phyloP scores from a whole-genome alignment of 1,140 invertebrate genomes.

The Trypoxylus dichotomus region DNA sequence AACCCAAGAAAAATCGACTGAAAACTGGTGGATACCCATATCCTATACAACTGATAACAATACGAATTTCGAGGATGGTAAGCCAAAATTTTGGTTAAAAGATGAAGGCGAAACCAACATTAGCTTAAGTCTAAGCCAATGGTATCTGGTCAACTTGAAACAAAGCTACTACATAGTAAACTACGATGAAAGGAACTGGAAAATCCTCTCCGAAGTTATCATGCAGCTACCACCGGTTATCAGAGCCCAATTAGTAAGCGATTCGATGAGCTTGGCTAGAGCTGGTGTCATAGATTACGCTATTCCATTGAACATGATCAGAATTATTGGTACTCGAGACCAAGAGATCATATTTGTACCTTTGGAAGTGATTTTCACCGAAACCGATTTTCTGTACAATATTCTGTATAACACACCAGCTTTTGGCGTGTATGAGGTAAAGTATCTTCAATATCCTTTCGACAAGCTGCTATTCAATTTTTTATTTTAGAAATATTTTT shows the following conservation, averaged over 20 bases:
- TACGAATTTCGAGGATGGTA: conserved; percentile 45
- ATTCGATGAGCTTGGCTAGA: conserved; percentile 76
- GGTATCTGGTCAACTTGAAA: conserved; percentile 47
- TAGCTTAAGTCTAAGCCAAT: conserved; percentile 38
- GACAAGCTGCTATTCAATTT: neutral
- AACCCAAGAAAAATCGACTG: neutral
- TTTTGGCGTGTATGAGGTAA: conserved; percentile 46
- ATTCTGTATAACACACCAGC: conserved; percentile 45
- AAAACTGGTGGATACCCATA: conserved; percentile 61
- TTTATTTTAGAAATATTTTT: conserved; percentile 14
- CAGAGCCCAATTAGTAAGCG: conserved; percentile 79
- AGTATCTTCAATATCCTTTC: neutral
- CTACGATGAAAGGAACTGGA: conserved; percentile 72
- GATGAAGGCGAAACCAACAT: conserved; percentile 37
- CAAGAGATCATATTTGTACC: conserved; percentile 46
- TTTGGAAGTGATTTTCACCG: conserved; percentile 52
- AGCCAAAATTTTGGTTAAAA: conserved; percentile 48
- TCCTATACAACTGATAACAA: conserved; percentile 56
- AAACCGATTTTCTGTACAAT: conserved; percentile 56
- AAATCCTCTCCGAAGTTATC: conserved; percentile 60
- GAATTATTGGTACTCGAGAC: conserved; percentile 43
- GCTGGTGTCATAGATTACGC: conserved; percentile 63
- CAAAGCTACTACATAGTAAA: conserved; percentile 71
- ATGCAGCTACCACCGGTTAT: conserved; percentile 60
- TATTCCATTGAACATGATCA: conserved; percentile 57